Conservation (phyloP, 1,140 invertebrate species). For the Ctenoplectra terminalis region DNA sequence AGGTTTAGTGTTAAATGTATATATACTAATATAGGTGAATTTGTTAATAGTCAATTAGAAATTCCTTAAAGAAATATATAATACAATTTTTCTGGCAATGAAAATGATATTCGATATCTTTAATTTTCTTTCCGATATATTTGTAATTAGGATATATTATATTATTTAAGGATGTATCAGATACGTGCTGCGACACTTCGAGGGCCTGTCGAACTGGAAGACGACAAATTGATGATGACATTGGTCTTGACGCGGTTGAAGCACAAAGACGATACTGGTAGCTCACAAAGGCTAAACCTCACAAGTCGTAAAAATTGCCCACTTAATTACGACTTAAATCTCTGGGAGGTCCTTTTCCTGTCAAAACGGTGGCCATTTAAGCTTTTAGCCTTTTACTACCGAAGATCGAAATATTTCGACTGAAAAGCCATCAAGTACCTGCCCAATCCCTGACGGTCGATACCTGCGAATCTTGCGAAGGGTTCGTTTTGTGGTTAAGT, state of each 20-base stretch:
- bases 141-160: too few relatives aligned
- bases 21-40: too few relatives aligned
- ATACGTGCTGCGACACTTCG: neutral
- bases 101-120: too few relatives aligned
- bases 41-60: too few relatives aligned
- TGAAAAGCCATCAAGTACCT: slow-evolving; percentile 35
- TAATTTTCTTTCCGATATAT: too few relatives aligned
- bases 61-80: too few relatives aligned
- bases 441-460: slow-evolving; percentile 1
- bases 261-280: slow-evolving; percentile 1
- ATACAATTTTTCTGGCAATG: too few relatives aligned
- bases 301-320: slow-evolving; percentile 40
- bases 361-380: slow-evolving; percentile 63
- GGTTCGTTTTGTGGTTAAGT: neutral
- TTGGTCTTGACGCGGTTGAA: neutral
- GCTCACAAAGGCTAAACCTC: slow-evolving; percentile 63
- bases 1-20: too few relatives aligned
- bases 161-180: neutral
- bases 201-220: neutral
- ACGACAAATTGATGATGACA: slow-evolving; percentile 27
- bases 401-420: slow-evolving; percentile 34
- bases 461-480: slow-evolving; percentile 15
- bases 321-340: slow-evolving; percentile 73
- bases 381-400: slow-evolving; percentile 32
- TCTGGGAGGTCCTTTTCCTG: slow-evolving; percentile 60